Evolutionary conservation across 1,140 invertebrate genomes (phyloP).

Genomic region (Aphidius gifuensis): DNA sequence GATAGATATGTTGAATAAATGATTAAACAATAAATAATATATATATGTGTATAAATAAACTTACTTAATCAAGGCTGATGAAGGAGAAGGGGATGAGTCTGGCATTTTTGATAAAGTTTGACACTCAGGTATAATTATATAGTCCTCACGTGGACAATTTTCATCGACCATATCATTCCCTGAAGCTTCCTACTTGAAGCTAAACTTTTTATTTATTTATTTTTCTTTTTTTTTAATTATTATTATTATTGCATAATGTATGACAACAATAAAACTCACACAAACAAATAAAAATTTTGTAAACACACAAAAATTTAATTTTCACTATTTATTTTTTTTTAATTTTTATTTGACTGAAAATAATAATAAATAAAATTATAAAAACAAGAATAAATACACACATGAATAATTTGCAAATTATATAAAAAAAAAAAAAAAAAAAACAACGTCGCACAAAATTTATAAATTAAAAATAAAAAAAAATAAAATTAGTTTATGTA

Average conservation of each 20-base stretch:
- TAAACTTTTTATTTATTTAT: too few species aligned
- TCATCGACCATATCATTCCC: conserved; percentile 41
- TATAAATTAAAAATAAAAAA: too few species aligned
- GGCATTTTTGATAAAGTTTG: conserved; percentile 41
- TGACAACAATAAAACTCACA: background rate
- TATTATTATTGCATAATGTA: conserved; percentile 11
- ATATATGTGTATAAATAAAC: conserved; percentile 9
- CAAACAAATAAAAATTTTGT: too few species aligned
- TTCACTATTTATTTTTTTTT: too few species aligned
- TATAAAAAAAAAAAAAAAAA: too few species aligned
- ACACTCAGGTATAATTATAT: conserved; percentile 30
- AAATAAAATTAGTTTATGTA: too few species aligned
- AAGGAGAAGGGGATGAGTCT: conserved; percentile 35
- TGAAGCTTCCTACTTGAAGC: conserved; percentile 6
- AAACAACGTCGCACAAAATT: too few species aligned
- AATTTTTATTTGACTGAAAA: too few species aligned
- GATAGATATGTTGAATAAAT: conserved; percentile 13
- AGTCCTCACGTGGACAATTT: conserved; percentile 35
- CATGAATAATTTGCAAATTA: too few species aligned
- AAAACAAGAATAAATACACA: too few species aligned
- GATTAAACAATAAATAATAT: background rate
- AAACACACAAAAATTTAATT: too few species aligned
- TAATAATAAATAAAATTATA: too few species aligned
- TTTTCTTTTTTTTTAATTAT: background rate
- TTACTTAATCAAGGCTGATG: conserved; percentile 40